Base-by-base conservation (phyloP, 2,797 vertebrate genomes). In the Gallinago stenura region DNA sequence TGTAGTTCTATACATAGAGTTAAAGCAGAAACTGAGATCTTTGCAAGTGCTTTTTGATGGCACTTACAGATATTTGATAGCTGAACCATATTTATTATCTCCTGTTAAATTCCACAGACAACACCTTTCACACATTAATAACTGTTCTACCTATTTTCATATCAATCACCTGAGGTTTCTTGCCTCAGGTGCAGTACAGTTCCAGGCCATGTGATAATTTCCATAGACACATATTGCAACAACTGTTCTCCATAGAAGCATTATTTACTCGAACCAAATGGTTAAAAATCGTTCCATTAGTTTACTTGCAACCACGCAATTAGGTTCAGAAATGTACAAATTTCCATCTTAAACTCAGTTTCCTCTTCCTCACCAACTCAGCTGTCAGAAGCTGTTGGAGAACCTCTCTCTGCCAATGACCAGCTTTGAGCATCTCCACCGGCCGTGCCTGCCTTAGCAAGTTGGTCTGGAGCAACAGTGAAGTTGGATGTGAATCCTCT, bases 231-330 rank as follows among this genome's bases (percentile, higher is more conserved):
- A 8, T 46, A 18, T 26, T 35, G 53, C 20, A 68, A 43, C 7
- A 54, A 0, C 2, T 51, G 48, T 50, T 80, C 30, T 78, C 37
- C 2, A 7, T 8, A 37, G 14, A 16, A 73, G 45, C 0, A 1
- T 9, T 62, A 25, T 50, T 94, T 71, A 43, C 26, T 75, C 71
- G 12, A 87, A 41, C 41, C 41, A 41, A 41, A 41, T 41, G 41
- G 41, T 16, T 41, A 41, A 41, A 41, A 41, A 41, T 41, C 15
- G 6, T 41, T 41, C 15, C 41, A 41, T 41, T 41, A 41, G 41
- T 41, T 41, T 41, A 41, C 41, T 41, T 41, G 41, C 41, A 41
- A 41, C 41, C 41, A 41, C 41, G 6, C 41, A 15, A 15, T 41
- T 41, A 41, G 4, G 15, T 41, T 41, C 41, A 41, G 41, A 41